Evolutionary conservation across 2,113 vertebrate genomes (phyloP), one percentile per base, ranked within the genome.

Genomic region (Ploceus nigricollis): DNA sequence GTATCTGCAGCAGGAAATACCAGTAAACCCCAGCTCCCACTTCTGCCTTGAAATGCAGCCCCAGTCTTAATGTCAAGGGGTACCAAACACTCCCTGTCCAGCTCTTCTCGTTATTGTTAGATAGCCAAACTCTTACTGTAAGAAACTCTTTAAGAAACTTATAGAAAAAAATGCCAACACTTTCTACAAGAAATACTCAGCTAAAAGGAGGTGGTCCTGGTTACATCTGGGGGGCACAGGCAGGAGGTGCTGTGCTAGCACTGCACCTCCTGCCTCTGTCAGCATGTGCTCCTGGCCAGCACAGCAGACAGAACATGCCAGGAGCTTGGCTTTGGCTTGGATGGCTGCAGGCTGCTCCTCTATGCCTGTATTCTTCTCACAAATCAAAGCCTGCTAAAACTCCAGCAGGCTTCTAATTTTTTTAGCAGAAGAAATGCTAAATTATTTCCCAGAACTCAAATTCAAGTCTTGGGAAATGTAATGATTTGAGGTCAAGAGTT

Each of bases 111-210:
- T 80, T 78, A 35, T 47, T 57, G 15, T 44, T 58, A 37, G 22
- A 53, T 8, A 57, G 61, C 31, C 50, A 75, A 75, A 12, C 19
- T 35, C 47, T 71, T 79, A 11, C n/a, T 69, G 21, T 47, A 83
- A 69, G 19, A 86, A 88, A 66, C 10, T 47, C n/a, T 50, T 6
- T 20, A 58, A 75, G 40, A 66, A 90, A 61, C 10, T 35, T 42
- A n/a, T 0, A 75, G 15, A 28, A 83, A 50, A 73, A 45, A 15
- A 4, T 0, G 1, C 4, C 11, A 25, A 45, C 7, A 9, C 21
- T 77, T 69, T 63, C 28, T 58, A 39, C 9, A 24, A 69, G 22
- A 72, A 90, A 65, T 16, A 21, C 10, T 58, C 13, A 72, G 44
- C 7, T 72, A 71, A 84, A 65, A 86, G 45, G n/a, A 76, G 22